Percentiles rank a stretch among this genome's conserved stretches.
Evolutionary conservation across 2,888 invertebrate genomes (phyloP).

Genomic region (Drosophila incognita): DNA sequence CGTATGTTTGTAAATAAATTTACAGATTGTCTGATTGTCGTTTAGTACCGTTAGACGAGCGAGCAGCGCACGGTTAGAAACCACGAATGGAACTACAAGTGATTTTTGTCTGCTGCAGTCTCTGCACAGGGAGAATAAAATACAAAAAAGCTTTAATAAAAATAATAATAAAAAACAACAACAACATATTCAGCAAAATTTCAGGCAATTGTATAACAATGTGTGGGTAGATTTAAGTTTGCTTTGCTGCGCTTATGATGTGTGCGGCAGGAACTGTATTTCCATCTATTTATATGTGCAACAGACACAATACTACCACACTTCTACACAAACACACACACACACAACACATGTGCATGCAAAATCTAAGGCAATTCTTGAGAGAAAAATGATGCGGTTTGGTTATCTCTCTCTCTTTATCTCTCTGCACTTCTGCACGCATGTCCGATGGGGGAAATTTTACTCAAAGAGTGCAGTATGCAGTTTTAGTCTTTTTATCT

Average conservation of each 20-base stretch:
- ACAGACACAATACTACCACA: slow-evolving; percentile 5
- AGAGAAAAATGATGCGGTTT: slow-evolving; percentile 6
- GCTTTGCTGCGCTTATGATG: slow-evolving; percentile 10
- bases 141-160: slow-evolving; percentile 63
- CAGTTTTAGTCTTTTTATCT: slow-evolving; percentile 20
- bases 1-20: neutral
- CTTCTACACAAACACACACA: neutral
- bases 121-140: slow-evolving; percentile 40
- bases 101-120: slow-evolving; percentile 39
- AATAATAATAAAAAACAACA: slow-evolving; percentile 33
- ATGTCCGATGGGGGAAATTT: slow-evolving; percentile 38
- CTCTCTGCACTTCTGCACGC: slow-evolving; percentile 33
- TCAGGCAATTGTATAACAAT: slow-evolving; percentile 52
- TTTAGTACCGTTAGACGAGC: slow-evolving; percentile 18
- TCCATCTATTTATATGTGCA: slow-evolving; percentile 3
- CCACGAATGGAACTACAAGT: slow-evolving; percentile 58
- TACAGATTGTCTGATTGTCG: slow-evolving; percentile 4
- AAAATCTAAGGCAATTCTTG: slow-evolving; percentile 13
- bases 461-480: slow-evolving; percentile 36
- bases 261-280: slow-evolving; percentile 42
- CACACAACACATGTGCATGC: neutral
- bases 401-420: slow-evolving; percentile 10
- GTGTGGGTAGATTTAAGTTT: slow-evolving; percentile 30
- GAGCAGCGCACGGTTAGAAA: slow-evolving; percentile 53
- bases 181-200: slow-evolving; percentile 27